phyloP scores from a whole-genome alignment of 1,140 invertebrate species.

The Monochamus saltuarius region DNA sequence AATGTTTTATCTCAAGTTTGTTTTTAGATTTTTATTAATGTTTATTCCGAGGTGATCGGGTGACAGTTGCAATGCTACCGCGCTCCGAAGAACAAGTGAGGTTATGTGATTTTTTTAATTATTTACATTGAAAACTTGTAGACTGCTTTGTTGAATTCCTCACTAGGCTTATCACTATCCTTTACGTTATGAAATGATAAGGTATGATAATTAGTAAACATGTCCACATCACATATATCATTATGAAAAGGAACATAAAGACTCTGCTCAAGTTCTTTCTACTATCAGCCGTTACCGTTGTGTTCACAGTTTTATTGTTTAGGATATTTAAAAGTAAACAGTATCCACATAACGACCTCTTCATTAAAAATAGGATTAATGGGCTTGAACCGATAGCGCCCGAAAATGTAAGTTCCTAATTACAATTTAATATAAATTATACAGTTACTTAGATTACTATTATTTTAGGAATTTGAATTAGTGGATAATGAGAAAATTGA shows the following conservation, averaged over 20 bases:
- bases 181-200: too few species aligned
- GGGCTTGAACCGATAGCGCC: conserved; percentile 23
- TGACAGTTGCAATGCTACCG: too few species aligned
- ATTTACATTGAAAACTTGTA: too few species aligned
- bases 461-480: conserved; percentile 12
- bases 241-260: conserved; percentile 49
- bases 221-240: conserved; percentile 7
- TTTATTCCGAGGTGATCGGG: too few species aligned
- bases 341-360: neutral
- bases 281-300: conserved; percentile 41
- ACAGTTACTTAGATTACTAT: conserved; percentile 1
- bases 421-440: conserved; percentile 6
- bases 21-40: too few species aligned
- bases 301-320: conserved; percentile 45
- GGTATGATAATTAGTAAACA: neutral
- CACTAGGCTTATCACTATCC: too few species aligned
- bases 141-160: too few species aligned
- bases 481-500: conserved; percentile 64
- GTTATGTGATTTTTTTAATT: too few species aligned
- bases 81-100: too few species aligned
- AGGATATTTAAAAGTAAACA: conserved; percentile 34
- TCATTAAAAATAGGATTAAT: conserved; percentile 17
- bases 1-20: too few species aligned
- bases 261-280: conserved; percentile 47
- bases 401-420: conserved; percentile 6